Conservation (phyloP, 2,113 vertebrate species). For the Rhombomys opimus region DNA sequence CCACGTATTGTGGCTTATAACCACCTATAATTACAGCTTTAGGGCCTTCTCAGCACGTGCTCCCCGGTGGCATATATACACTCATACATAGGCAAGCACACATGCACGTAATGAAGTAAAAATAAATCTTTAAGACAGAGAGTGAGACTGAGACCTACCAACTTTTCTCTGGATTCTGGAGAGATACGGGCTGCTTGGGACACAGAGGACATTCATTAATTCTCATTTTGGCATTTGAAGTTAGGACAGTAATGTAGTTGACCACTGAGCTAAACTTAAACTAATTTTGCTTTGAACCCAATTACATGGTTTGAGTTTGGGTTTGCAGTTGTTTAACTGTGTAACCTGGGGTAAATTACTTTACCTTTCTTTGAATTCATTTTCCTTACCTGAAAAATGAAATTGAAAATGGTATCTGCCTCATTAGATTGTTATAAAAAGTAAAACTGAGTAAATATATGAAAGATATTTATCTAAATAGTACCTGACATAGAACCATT, state of each 20-base stretch:
- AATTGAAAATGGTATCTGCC: not conserved
- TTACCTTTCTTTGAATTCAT: conserved; percentile 48
- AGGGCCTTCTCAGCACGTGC: not conserved
- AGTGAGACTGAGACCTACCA: not conserved
- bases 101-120: not conserved
- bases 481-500: not conserved
- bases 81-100: not conserved
- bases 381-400: conserved; percentile 52
- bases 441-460: conserved; percentile 52
- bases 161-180: not conserved
- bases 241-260: not conserved
- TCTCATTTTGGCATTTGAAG: conserved; percentile 11
- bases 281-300: conserved; percentile 49
- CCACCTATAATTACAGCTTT: not conserved
- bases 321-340: conserved; percentile 7
- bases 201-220: not conserved
- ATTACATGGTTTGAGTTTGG: conserved; percentile 34
- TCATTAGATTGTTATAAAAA: conserved; percentile 57
- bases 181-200: not conserved
- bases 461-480: conserved; percentile 50
- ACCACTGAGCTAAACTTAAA: conserved; percentile 23
- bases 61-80: not conserved
- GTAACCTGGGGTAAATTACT: conserved; percentile 10
- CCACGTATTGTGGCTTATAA: not conserved
- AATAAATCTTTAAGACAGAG: not conserved